Evolutionary conservation across 1,140 invertebrate species (phyloP).

Genomic region (Fragariocoptes setiger): DNA sequence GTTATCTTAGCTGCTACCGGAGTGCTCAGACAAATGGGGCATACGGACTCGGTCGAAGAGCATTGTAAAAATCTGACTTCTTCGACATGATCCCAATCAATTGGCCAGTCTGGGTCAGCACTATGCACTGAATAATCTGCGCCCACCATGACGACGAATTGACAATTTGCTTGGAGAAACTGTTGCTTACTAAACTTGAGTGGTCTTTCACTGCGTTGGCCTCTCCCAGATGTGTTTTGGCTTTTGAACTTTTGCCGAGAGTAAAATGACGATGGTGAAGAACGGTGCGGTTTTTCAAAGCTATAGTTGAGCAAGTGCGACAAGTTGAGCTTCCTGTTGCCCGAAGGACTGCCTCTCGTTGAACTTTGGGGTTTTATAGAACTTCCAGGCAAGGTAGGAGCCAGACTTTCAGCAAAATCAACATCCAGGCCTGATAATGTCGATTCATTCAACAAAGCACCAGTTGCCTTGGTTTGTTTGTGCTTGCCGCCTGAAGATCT

Average conservation of each 20-base stretch:
- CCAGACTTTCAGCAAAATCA: conserved; percentile 10
- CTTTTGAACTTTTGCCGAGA: too few relatives aligned
- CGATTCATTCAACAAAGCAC: too few relatives aligned
- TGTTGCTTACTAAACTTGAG: conserved; percentile 57
- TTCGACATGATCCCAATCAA: conserved; percentile 39
- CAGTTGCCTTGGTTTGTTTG: too few relatives aligned
- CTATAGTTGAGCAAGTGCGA: not conserved
- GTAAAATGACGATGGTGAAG: not conserved
- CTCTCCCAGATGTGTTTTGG: not conserved
- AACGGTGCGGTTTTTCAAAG: not conserved
- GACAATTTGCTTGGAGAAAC: conserved; percentile 74
- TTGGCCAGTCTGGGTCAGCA: conserved; percentile 48
- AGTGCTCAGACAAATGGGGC: conserved; percentile 58
- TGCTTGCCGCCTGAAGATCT: too few relatives aligned
- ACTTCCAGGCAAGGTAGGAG: conserved; percentile 21
- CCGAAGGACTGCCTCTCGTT: not conserved
- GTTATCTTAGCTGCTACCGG: conserved; percentile 64
- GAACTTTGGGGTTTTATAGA: conserved; percentile 14
- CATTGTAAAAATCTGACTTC: conserved; percentile 7
- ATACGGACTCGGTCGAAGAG: conserved; percentile 15
- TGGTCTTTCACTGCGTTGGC: conserved; percentile 4
- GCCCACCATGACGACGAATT: conserved; percentile 54
- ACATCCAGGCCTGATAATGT: conserved; percentile 15
- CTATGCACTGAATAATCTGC: conserved; percentile 41
- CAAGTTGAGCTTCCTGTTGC: not conserved